Base-by-base conservation (phyloP, 2,113 vertebrate genomes). In the Corvus hawaiiensis region DNA sequence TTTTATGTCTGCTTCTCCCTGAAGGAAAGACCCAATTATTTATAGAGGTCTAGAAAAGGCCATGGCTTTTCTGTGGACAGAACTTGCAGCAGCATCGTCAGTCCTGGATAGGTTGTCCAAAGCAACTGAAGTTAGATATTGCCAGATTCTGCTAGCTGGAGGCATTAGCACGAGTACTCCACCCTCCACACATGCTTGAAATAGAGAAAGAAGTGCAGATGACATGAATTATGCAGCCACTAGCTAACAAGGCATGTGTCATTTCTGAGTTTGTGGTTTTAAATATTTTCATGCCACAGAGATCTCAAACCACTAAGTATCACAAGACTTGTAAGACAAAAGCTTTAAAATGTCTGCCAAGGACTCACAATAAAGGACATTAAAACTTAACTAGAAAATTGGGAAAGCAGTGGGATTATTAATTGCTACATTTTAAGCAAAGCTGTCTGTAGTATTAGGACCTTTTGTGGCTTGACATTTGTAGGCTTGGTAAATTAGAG, bases 371-470 rank as follows among this genome's bases (percentile, higher is more conserved):
- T 55, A 56, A 91, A 64, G 54, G 46, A 81, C 79, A 66, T 88
- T 84, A 92, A 96, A 96, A 90, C 71, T 49, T 68, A 84, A 82
- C 71, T 7, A 82, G 46, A 28, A 73, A 79, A 75, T 59, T 44
- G 78, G 68, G 79, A 95, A 95, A 95, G 49, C 44, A 71, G 20
- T 69, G 18, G 16, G 39, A 82, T 90, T 94, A 91, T 94, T 97
- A 95, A 96, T 87, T 87, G 69, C 87, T 93, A 48, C 51, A 59
- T 79, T 91, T 92, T 90, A 92, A 93, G 76, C 59, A 93, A 93
- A 96, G n/a, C 33, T 76, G 44, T 64, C 78, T 80, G 68, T 64
- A 89, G 61, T 79, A 74, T 63, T 84, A 75, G 69, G 66, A 94
- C 69, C 83, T 75, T 88, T 78, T 66, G 68, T 90, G 73, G 37